A percentile compares a stretch with the other conserved stretches of the same genome.
Evolutionary conservation across 2,797 vertebrate genomes (phyloP).

Genomic region (Diceros bicornis): DNA sequence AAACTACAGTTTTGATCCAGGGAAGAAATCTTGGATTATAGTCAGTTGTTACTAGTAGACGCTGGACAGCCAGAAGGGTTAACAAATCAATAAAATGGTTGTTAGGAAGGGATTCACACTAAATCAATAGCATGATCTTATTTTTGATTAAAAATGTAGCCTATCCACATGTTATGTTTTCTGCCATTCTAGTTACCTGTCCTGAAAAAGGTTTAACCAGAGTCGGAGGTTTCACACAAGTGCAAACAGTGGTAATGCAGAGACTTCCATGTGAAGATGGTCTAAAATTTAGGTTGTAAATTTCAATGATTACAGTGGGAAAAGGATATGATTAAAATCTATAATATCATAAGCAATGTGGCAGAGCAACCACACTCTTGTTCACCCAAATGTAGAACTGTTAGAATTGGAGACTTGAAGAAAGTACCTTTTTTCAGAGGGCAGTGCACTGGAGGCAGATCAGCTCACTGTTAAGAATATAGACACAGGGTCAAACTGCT

Average conservation of each 20-base stretch:
- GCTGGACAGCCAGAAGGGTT: neutral
- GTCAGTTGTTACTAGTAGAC: neutral
- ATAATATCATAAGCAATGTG: neutral
- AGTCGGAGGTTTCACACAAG: neutral
- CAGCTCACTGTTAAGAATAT: neutral
- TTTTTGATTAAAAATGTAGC: neutral
- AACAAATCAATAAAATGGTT: constrained; percentile 49
- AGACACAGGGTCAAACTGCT: neutral
- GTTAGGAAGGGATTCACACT: neutral
- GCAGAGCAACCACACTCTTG: neutral
- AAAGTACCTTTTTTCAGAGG: constrained; percentile 36
- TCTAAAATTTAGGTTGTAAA: constrained; percentile 13
- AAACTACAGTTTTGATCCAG: constrained; percentile 40
- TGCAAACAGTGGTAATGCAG: neutral
- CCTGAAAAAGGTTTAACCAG: constrained; percentile 7
- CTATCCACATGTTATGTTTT: neutral
- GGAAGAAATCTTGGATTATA: neutral
- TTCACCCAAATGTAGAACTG: constrained; percentile 2
- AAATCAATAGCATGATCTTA: constrained; percentile 4
- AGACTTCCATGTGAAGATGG: neutral
- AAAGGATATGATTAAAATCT: constrained; percentile 34
- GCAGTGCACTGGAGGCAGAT: neutral
- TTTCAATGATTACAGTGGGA: neutral
- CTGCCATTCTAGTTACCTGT: constrained; percentile 36
- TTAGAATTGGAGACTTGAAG: constrained; percentile 40